Evolutionary conservation across 2,888 invertebrate genomes (phyloP).

Genomic region (Amphipoea oculea): DNA sequence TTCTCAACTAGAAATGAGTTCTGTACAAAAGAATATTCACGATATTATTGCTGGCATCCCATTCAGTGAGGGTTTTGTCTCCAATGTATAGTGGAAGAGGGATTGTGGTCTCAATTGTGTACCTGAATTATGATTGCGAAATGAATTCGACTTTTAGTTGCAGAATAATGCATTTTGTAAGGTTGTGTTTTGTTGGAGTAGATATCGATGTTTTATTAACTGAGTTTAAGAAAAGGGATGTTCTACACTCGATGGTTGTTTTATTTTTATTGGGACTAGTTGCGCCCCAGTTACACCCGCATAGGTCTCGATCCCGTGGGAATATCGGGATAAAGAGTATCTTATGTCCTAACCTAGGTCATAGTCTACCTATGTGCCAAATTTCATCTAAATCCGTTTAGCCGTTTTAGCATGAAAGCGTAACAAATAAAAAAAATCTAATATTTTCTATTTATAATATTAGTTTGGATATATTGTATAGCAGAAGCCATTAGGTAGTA

Average conservation of each 20-base stretch:
- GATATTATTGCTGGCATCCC: constrained; percentile 68
- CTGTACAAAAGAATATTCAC: constrained; percentile 69
- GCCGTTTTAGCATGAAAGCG: too few species aligned
- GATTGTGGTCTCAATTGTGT: constrained; percentile 43
- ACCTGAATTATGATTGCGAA: constrained; percentile 49
- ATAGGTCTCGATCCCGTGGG: too few species aligned
- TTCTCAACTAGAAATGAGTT: constrained; percentile 70
- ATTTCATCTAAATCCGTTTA: too few species aligned
- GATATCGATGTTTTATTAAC: neutral
- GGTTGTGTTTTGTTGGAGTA: neutral
- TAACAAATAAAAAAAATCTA: too few species aligned
- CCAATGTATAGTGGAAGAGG: constrained; percentile 58
- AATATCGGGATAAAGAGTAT: too few species aligned
- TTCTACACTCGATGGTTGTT: neutral
- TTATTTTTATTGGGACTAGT: neutral
- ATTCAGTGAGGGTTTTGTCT: constrained; percentile 71
- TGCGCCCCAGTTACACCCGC: too few species aligned
- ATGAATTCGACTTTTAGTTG: constrained; percentile 50
- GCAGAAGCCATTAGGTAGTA: too few species aligned
- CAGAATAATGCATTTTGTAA: constrained; percentile 16
- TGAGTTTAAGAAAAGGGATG: too few species aligned
- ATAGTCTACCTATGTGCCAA: too few species aligned
- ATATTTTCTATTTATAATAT: too few species aligned
- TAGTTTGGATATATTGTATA: too few species aligned
- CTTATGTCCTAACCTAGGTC: too few species aligned